These are phyloP conservation scores for Cosmorhoe ocellata DNA, from an alignment of 2,888 invertebrate genomes.

Conservation along the genomic window DNA sequence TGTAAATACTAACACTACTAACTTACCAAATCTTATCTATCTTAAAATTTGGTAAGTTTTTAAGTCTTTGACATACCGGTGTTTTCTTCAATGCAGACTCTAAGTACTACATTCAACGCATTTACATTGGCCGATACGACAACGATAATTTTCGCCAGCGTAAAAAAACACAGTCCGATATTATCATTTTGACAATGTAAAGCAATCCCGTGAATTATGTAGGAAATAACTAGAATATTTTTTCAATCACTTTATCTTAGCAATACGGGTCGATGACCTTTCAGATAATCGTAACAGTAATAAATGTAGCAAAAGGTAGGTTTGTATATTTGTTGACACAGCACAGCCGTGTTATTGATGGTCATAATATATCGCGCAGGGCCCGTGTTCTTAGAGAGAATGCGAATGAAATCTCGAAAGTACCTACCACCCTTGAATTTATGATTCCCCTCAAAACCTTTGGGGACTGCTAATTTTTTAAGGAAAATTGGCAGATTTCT, in stretches of 20 bases:
- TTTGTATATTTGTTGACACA: conserved; percentile 64
- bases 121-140: no score
- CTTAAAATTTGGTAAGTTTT: no score
- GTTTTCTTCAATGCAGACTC: no score
- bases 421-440: conserved; percentile 68
- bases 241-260: background rate
- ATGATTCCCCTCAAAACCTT: conserved; percentile 65
- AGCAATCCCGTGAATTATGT: no score
- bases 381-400: conserved; percentile 65
- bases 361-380: conserved; percentile 72
- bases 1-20: no score
- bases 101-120: no score
- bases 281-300: background rate
- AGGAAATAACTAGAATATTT: no score
- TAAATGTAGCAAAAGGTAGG: background rate
- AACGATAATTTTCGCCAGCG: no score
- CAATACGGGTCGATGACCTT: background rate
- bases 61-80: no score
- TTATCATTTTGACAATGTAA: no score
- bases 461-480: conserved; percentile 71
- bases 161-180: no score
- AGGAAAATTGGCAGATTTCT: conserved; percentile 49
- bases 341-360: conserved; percentile 72
- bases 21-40: no score
- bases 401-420: conserved; percentile 68